Base-by-base conservation (phyloP, 2,888 invertebrate species). In the Drosophila formosana region DNA sequence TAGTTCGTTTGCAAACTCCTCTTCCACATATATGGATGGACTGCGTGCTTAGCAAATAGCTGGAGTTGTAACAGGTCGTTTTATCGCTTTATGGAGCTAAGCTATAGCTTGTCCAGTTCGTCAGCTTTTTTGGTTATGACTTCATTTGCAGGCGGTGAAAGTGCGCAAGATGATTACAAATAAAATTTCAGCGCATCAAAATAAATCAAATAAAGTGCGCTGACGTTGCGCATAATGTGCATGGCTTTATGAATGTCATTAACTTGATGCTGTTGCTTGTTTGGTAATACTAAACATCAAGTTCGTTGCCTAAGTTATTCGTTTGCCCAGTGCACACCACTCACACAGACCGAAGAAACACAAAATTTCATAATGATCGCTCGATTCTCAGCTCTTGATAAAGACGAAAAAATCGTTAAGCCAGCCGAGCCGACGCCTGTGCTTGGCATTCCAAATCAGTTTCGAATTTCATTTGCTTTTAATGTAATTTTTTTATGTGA, bases 51-150 rank as follows among this genome's bases (percentile, higher is more conserved):
- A 57, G 46, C 18, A 49, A 41, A 49, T 55, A 50, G 25, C 34
- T 51, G 39, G 23, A 46, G 41, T 43, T 23, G 37, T 49, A 37
- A n/a, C 26, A 25, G 52, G 62, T 55, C 68, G 57, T 65, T 68
- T 64, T 66, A 66, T 66, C 66, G 66, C 55, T 56, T 63, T 72
- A 72, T 60, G 58, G 62, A 28, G 41, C 41, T 64, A 46, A 52
- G 72, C 62, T 46, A 63, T 62, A 66, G 58, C 58, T 7, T 43
- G 63, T 53, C 62, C 62, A 66, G 47, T 25, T 67, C 49, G 51
- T 63, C 43, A 69, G 68, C 83, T 70, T 86, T 75, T 86, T 86
- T 88, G 87, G 87, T 83, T 86, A 88, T 88, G 87, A 83, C 83
- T 88, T 88, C 80, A 84, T 84, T 83, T 78, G 75, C 70, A 43